These are phyloP conservation scores for Dipus sagitta DNA, from an alignment of 2,797 vertebrate genomes.

Conservation along the genomic window DNA sequence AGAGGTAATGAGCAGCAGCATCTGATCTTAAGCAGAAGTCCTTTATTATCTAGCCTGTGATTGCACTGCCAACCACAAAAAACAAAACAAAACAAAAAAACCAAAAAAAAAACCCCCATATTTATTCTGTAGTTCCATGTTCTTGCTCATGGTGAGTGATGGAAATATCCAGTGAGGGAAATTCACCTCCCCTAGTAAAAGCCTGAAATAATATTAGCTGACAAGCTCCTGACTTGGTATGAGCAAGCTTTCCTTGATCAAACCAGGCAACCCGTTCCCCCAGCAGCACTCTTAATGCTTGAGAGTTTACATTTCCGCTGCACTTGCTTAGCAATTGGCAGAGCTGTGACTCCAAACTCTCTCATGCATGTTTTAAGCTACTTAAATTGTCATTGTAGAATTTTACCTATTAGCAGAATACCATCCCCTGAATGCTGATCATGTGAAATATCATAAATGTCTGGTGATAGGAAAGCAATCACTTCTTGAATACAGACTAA, in stretches of 20 bases:
- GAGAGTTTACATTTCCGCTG: slow-evolving; percentile 18
- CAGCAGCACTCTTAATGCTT: background rate
- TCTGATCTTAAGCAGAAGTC: background rate
- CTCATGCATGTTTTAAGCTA: slow-evolving; percentile 70
- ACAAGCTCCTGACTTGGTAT: slow-evolving; percentile 57
- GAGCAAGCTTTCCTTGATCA: slow-evolving; percentile 58
- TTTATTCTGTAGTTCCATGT: background rate
- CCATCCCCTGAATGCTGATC: slow-evolving; percentile 70
- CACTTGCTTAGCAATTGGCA: slow-evolving; percentile 71
- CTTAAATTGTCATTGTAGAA: slow-evolving; percentile 78
- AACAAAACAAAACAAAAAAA: too few species aligned
- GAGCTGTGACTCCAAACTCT: slow-evolving; percentile 76
- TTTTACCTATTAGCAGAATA: slow-evolving; percentile 79
- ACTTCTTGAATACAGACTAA: slow-evolving; percentile 59
- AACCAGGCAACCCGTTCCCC: slow-evolving; percentile 63
- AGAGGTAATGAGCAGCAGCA: slow-evolving; percentile 26
- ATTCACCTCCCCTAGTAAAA: too few species aligned
- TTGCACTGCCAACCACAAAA: background rate
- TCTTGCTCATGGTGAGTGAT: background rate
- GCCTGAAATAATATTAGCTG: slow-evolving; percentile 38
- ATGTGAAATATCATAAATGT: slow-evolving; percentile 62
- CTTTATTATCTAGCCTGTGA: background rate
- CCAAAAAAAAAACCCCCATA: too few species aligned
- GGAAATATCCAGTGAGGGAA: slow-evolving; percentile 34
- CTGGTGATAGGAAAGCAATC: slow-evolving; percentile 51